Conservation (phyloP, 1,140 invertebrate species). For the Rhynchophorus ferrugineus region DNA sequence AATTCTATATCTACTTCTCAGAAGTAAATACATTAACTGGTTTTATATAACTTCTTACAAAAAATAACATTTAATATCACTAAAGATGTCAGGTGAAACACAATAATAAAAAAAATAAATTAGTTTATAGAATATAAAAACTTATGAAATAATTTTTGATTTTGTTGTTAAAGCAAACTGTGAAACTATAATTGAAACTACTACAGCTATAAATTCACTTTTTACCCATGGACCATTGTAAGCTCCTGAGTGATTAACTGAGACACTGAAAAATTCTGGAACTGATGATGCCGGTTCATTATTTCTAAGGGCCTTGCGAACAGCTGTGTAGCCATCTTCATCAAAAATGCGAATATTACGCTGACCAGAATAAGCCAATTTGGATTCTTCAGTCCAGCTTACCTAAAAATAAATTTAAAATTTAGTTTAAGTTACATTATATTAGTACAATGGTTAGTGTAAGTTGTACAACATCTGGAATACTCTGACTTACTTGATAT, state of each 20-base stretch:
- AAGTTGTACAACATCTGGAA: not conserved
- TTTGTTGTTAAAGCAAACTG: conserved; percentile 81
- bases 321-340: conserved; percentile 80
- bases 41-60: not conserved
- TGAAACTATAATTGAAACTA: conserved; percentile 68
- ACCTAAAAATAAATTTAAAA: conserved; percentile 51
- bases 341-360: conserved; percentile 78
- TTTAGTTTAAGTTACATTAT: too few relatives aligned
- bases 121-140: conserved; percentile 6
- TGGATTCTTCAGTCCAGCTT: conserved; percentile 83
- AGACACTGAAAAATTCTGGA: conserved; percentile 66
- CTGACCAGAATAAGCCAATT: conserved; percentile 69
- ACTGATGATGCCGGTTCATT: conserved; percentile 59
- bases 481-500: conserved; percentile 59
- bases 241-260: conserved; percentile 73
- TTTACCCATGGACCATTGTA: conserved; percentile 89
- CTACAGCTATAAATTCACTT: conserved; percentile 81
- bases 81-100: too few relatives aligned
- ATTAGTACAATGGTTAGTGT: too few relatives aligned
- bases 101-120: conserved; percentile 2
- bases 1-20: not conserved
- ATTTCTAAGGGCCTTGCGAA: conserved; percentile 67
- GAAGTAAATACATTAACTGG: not conserved
- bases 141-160: conserved; percentile 42
- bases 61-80: not conserved